Evolutionary conservation across 53 echinoderm and acorn worm genomes (phyloP).

Genomic region (Hippasteria phrygiana): DNA sequence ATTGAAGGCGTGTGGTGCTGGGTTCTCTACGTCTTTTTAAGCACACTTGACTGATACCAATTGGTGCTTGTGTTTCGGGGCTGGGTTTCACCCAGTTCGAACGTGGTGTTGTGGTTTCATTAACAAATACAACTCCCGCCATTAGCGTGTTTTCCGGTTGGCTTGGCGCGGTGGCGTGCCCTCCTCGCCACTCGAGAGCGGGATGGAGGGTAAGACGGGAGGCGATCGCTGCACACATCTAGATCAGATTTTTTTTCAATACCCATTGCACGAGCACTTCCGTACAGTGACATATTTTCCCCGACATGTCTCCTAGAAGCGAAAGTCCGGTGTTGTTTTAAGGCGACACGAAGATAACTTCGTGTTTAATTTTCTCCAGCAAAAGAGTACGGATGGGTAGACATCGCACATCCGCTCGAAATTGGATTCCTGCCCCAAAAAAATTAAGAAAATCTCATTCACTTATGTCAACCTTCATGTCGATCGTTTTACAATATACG

Average conservation of each 20-base stretch:
- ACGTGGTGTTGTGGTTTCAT: constrained; percentile 54
- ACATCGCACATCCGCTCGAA: not conserved
- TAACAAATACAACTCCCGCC: constrained; percentile 45
- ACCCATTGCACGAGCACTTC: not conserved
- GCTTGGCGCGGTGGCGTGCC: constrained; percentile 37
- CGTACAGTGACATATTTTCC: not conserved
- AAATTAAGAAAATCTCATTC: too few relatives aligned
- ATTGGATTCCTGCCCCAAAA: not conserved
- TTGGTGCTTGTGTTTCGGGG: constrained; percentile 49
- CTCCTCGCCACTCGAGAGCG: not conserved
- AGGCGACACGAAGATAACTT: not conserved
- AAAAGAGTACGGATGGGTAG: not conserved
- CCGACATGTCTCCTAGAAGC: not conserved
- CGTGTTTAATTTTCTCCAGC: not conserved
- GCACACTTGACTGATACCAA: constrained; percentile 35
- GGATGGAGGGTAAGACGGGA: not conserved
- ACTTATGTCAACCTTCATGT: too few relatives aligned
- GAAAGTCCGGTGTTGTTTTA: not conserved
- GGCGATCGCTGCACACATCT: not conserved
- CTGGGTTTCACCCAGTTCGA: constrained; percentile 12
- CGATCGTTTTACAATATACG: too few relatives aligned
- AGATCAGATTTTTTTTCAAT: not conserved
- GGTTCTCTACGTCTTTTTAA: not conserved
- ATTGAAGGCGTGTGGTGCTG: constrained; percentile 17
- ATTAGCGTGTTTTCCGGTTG: constrained; percentile 64